These are phyloP conservation scores for Ianthella basta DNA, from an alignment of 37 sponge, comb jelly and placozoan genomes.

Conservation along the genomic window DNA sequence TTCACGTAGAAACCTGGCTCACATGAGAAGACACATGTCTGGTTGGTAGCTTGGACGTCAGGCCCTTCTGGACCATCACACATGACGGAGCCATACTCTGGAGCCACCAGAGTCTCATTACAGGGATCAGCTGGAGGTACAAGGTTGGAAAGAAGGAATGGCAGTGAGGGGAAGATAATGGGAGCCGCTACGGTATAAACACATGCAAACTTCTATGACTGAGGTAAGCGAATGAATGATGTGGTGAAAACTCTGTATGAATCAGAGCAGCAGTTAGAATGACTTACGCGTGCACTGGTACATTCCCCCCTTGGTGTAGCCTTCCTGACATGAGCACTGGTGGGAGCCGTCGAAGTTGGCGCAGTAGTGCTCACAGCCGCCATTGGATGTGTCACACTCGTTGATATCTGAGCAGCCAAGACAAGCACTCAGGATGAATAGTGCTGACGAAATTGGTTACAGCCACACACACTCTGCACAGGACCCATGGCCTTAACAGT, in stretches of 20 bases:
- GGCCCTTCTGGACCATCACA: background rate
- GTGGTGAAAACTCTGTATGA: background rate
- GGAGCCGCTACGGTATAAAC: no score
- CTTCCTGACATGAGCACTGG: background rate
- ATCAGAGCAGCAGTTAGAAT: no score
- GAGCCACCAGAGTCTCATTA: background rate
- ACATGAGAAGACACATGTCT: background rate
- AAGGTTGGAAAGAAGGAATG: background rate
- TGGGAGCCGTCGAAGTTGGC: background rate
- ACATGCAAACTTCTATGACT: no score
- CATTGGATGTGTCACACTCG: background rate
- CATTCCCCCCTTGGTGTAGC: background rate
- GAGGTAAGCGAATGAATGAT: no score
- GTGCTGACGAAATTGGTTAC: no score
- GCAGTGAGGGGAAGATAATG: background rate
- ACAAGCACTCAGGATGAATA: no score
- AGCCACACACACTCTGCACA: no score
- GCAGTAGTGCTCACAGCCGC: background rate
- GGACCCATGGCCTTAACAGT: background rate
- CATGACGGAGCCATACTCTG: background rate
- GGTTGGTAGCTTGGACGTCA: conserved; percentile 3
- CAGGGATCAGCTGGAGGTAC: conserved; percentile 9
- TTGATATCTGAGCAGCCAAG: background rate
- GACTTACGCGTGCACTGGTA: background rate
- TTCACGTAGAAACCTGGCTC: background rate